phyloP scores from a whole-genome alignment of 2,113 vertebrate species.

The Chloebia gouldiae region DNA sequence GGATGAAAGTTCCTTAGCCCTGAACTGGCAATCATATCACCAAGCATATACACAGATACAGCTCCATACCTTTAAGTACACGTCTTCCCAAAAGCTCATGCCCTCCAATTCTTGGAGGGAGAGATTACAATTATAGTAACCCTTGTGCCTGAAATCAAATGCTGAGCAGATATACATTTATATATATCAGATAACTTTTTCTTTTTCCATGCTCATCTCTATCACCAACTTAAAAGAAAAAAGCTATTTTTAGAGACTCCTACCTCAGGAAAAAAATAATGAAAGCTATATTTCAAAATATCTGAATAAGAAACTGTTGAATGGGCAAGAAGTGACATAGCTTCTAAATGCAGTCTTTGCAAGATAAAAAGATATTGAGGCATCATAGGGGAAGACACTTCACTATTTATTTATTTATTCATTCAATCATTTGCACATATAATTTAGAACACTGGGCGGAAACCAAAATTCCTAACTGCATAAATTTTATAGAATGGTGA shows the following conservation, averaged over 20 bases:
- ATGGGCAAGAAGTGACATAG: conserved; percentile 13
- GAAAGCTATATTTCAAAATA: conserved; percentile 16
- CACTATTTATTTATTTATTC: conserved; percentile 4
- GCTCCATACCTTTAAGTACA: neutral
- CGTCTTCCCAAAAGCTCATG: neutral
- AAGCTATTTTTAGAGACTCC: neutral
- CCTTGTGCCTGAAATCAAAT: neutral
- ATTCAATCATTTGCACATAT: conserved; percentile 40
- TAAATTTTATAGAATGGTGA: neutral
- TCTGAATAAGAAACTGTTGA: conserved; percentile 20
- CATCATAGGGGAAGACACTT: neutral
- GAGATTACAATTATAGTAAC: neutral
- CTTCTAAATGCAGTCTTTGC: conserved; percentile 47
- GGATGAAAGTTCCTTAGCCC: neutral
- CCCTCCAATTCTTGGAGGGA: neutral
- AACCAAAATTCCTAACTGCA: neutral
- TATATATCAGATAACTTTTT: neutral
- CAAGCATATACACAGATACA: neutral
- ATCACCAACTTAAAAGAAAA: neutral
- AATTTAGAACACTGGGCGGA: neutral
- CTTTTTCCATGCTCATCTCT: neutral
- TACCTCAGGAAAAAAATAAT: neutral
- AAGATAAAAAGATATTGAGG: neutral
- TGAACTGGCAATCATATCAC: neutral
- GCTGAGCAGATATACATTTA: neutral